Evolutionary conservation across 2,888 invertebrate genomes (phyloP).

Genomic region (Microctonus brassicae): DNA sequence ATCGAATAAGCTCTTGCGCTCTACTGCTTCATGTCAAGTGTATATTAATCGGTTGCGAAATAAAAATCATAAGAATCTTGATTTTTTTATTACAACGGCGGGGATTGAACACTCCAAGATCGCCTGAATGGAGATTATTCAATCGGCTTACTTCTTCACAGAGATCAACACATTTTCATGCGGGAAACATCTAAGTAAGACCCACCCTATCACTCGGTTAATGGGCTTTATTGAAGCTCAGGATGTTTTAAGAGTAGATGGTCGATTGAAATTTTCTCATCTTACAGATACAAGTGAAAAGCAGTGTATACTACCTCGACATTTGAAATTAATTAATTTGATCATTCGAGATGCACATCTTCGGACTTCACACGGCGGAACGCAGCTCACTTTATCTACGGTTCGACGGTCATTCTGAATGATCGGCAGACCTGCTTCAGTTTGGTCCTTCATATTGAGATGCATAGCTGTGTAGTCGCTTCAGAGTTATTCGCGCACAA

Average conservation of each 20-base stretch:
- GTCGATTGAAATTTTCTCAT: slow-evolving; percentile 25
- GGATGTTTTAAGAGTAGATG: slow-evolving; percentile 28
- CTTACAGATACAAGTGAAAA: slow-evolving; percentile 12
- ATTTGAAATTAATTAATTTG: neutral
- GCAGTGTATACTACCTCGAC: slow-evolving; percentile 6
- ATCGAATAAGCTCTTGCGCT: too few species aligned
- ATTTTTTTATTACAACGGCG: neutral
- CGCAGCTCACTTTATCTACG: slow-evolving; percentile 24
- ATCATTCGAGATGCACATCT: too few species aligned
- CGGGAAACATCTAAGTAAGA: too few species aligned
- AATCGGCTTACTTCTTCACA: too few species aligned
- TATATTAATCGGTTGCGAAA: too few species aligned
- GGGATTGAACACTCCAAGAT: too few species aligned
- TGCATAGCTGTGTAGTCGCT: slow-evolving; percentile 45
- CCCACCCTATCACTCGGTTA: too few species aligned
- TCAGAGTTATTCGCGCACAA: slow-evolving; percentile 29
- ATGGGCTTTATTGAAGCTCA: neutral
- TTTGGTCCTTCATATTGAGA: slow-evolving; percentile 27
- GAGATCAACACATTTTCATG: too few species aligned
- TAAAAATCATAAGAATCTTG: too few species aligned
- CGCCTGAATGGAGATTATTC: too few species aligned
- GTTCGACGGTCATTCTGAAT: slow-evolving; percentile 42
- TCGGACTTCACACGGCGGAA: slow-evolving; percentile 3
- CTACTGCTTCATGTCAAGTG: too few species aligned
- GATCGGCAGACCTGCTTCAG: slow-evolving; percentile 30